These are phyloP conservation scores for Otolemur crassicaudatus DNA, from an alignment of 2,797 vertebrate genomes.

Conservation along the genomic window DNA sequence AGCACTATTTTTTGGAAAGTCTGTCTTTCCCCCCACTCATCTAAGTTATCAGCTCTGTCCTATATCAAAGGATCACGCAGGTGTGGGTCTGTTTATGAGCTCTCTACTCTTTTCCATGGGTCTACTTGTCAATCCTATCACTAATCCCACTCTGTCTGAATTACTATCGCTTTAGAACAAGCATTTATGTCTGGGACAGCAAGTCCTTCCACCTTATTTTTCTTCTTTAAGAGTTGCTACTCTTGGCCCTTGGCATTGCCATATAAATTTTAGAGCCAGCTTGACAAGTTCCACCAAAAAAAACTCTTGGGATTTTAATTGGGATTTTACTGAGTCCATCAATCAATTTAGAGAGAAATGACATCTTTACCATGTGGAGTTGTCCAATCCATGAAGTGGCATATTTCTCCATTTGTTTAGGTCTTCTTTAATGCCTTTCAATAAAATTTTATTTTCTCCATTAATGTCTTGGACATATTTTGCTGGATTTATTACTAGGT, in stretches of 20 bases:
- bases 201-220: conserved; percentile 55
- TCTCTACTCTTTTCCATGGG: neutral
- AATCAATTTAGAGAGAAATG: conserved; percentile 77
- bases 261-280: conserved; percentile 75
- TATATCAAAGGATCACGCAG: neutral
- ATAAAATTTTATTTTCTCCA: conserved; percentile 79
- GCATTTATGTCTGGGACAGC: conserved; percentile 44
- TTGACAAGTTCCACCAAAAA: conserved; percentile 74
- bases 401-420: conserved; percentile 74
- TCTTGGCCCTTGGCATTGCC: conserved; percentile 58
- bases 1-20: conserved; percentile 19
- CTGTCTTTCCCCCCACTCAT: neutral
- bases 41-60: neutral
- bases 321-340: conserved; percentile 76
- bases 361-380: conserved; percentile 72
- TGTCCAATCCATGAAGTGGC: conserved; percentile 37
- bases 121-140: conserved; percentile 16
- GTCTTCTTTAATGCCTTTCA: conserved; percentile 70
- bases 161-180: conserved; percentile 47
- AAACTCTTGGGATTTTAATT: conserved; percentile 77
- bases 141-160: neutral
- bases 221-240: conserved; percentile 68
- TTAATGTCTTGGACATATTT: conserved; percentile 76
- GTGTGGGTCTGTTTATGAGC: neutral
- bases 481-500: conserved; percentile 68